phyloP scores from a whole-genome alignment of 2,113 vertebrate species.

The Indri indri region DNA sequence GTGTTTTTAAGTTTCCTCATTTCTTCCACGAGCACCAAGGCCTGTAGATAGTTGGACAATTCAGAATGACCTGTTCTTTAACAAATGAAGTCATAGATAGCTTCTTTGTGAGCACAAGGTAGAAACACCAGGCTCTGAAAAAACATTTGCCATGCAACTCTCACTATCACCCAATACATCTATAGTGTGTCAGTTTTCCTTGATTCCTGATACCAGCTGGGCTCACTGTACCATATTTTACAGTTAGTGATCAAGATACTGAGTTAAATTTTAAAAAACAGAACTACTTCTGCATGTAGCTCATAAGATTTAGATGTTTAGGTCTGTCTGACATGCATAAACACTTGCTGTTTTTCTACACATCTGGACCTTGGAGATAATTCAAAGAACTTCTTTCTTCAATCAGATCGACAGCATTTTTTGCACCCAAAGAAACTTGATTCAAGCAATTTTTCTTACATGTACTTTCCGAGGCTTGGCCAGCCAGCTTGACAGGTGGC shows the following conservation, averaged over 20 bases:
- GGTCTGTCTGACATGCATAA: not conserved
- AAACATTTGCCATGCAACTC: not conserved
- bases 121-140: not conserved
- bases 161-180: fast-evolving
- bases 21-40: not conserved
- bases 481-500: slow-evolving; percentile 63
- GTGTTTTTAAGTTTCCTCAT: not conserved
- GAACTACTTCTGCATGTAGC: not conserved
- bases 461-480: slow-evolving; percentile 25
- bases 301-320: not conserved
- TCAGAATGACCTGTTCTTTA: not conserved
- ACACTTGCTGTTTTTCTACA: not conserved
- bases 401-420: slow-evolving; percentile 31
- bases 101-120: not conserved
- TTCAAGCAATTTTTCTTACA: slow-evolving; percentile 67
- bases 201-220: not conserved
- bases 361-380: not conserved
- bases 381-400: not conserved
- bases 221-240: not conserved
- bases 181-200: not conserved
- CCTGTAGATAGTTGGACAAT: not conserved
- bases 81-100: not conserved
- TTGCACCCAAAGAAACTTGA: not conserved
- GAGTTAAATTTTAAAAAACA: not conserved
- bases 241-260: not conserved